Evolutionary conservation across 35 echinoderm and acorn worm species (phyloP).

Genomic region (Anneissia japonica): DNA sequence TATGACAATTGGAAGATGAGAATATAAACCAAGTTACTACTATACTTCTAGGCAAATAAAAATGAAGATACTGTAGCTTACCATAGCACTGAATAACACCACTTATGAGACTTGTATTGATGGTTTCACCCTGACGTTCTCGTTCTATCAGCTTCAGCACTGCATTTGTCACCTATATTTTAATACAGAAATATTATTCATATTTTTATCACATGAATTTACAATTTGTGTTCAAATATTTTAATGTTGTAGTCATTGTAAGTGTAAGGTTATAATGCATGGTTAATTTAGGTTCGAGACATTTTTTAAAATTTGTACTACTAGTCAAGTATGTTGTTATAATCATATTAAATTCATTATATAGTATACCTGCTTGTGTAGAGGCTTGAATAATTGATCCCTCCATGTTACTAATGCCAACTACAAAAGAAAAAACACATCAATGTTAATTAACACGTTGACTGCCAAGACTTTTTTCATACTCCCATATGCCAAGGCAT

Average conservation of each 20-base stretch:
- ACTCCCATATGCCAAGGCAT: too few species aligned
- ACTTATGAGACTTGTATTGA: slow-evolving; percentile 88
- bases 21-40: neutral
- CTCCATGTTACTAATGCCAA: slow-evolving; percentile 97
- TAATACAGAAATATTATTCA: neutral
- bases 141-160: slow-evolving; percentile 86
- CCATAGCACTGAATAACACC: slow-evolving; percentile 94
- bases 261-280: too few species aligned
- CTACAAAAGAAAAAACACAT: slow-evolving; percentile 31
- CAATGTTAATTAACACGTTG: too few species aligned
- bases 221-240: too few species aligned
- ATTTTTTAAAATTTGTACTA: too few species aligned
- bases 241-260: too few species aligned
- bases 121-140: slow-evolving; percentile 83
- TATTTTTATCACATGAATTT: too few species aligned
- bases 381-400: slow-evolving; percentile 86
- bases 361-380: slow-evolving; percentile 90
- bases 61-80: too few species aligned
- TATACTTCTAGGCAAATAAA: too few species aligned
- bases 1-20: neutral
- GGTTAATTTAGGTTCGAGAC: too few species aligned
- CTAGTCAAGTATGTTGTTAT: too few species aligned
- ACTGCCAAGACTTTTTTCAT: too few species aligned
- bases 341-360: neutral
- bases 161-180: slow-evolving; percentile 80